These are phyloP conservation scores for Battus philenor DNA, from an alignment of 1,140 invertebrate species.

Conservation along the genomic window DNA sequence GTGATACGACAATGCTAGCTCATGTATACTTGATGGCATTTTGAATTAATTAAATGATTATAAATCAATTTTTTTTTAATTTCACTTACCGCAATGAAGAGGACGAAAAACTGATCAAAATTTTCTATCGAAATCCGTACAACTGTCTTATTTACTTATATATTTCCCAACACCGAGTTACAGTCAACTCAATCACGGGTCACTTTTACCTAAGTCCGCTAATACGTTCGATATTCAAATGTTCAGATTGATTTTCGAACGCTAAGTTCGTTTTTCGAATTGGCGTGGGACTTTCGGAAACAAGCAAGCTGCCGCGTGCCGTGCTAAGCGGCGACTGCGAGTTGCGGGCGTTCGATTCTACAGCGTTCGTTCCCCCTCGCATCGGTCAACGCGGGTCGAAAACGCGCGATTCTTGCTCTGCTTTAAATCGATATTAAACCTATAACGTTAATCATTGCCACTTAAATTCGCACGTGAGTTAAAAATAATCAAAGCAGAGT, in stretches of 20 bases:
- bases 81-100: constrained; percentile 42
- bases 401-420: not conserved
- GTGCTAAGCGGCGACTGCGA: constrained; percentile 51
- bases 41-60: not conserved
- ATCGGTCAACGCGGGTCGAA: constrained; percentile 44
- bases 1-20: constrained; percentile 22
- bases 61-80: constrained; percentile 2
- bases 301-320: constrained; percentile 42
- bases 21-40: not conserved
- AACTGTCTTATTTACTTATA: constrained; percentile 24
- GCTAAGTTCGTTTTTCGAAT: constrained; percentile 6
- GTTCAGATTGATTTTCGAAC: too few relatives aligned
- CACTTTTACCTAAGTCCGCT: constrained; percentile 27
- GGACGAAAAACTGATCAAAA: constrained; percentile 27
- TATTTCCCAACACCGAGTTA: constrained; percentile 26
- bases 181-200: constrained; percentile 26
- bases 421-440: not conserved
- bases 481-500: not conserved
- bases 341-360: constrained; percentile 7
- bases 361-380: constrained; percentile 44
- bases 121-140: constrained; percentile 35
- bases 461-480: too few relatives aligned
- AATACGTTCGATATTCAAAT: constrained; percentile 37
- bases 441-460: too few relatives aligned
- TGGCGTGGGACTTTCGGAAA: not conserved